Percentiles rank a stretch among this genome's conserved stretches.
Conservation (phyloP, 2,113 vertebrate species). For the Manacus vitellinus region DNA sequence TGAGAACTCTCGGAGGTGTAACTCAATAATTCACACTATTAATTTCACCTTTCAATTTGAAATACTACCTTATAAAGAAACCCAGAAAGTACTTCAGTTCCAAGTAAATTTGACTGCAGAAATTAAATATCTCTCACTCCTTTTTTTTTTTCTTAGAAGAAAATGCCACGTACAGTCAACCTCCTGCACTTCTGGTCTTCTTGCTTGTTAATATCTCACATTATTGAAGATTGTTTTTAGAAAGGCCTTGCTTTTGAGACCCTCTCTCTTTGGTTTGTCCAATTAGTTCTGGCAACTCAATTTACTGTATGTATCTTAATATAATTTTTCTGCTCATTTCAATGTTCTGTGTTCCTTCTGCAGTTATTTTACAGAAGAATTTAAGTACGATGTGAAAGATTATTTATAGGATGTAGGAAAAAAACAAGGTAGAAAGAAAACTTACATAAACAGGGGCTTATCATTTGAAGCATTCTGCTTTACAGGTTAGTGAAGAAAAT, state of each 20-base stretch:
- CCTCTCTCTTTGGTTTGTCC: neutral
- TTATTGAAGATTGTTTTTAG: neutral
- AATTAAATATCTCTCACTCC: neutral
- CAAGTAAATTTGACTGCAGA: neutral
- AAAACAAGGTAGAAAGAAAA: neutral
- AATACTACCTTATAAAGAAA: neutral
- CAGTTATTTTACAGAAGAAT: neutral
- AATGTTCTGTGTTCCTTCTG: neutral
- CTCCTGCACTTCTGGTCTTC: neutral
- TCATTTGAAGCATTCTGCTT: neutral
- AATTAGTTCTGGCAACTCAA: neutral
- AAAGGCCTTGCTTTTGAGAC: neutral
- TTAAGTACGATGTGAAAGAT: neutral
- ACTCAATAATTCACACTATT: neutral
- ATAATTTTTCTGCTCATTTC: neutral
- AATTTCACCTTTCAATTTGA: neutral
- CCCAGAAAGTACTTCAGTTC: neutral
- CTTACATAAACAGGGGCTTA: neutral
- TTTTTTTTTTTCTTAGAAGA: neutral
- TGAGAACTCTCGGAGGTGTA: fast-evolving
- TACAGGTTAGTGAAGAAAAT: neutral
- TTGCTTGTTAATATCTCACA: neutral
- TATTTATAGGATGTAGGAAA: neutral
- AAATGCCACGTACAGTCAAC: neutral
- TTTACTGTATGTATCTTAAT: neutral